These are phyloP conservation scores for Rhagologus leucostigma DNA, from an alignment of 2,113 vertebrate genomes.

Conservation along the genomic window DNA sequence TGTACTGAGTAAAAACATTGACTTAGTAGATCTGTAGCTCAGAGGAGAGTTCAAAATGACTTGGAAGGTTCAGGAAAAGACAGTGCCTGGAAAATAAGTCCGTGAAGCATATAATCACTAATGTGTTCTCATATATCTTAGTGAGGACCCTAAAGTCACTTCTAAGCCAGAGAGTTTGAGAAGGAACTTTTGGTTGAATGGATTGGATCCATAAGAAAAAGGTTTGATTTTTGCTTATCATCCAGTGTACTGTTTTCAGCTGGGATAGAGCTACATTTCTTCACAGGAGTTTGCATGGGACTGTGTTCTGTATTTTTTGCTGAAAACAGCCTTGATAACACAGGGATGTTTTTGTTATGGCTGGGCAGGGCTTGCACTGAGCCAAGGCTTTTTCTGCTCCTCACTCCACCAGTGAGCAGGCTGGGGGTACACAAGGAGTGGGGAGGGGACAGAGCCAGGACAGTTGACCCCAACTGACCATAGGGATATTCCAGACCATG, in stretches of 20 bases:
- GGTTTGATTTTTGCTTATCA: background rate
- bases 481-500: rapidly evolving
- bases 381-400: background rate
- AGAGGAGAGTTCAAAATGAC: background rate
- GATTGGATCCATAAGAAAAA: background rate
- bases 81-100: background rate
- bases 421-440: background rate
- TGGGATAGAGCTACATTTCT: background rate
- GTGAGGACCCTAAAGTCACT: background rate
- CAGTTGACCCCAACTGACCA: background rate
- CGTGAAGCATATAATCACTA: background rate
- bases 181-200: background rate
- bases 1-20: background rate
- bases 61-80: background rate
- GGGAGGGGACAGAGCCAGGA: background rate
- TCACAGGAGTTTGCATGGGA: rapidly evolving
- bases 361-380: background rate
- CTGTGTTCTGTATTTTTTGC: background rate
- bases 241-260: background rate
- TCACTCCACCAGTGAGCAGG: background rate
- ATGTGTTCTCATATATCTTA: background rate
- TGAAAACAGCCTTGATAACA: background rate
- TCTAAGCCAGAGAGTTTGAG: background rate
- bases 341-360: background rate
- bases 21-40: background rate